A percentile compares a stretch with the other conserved stretches of the same genome.
phyloP scores from a whole-genome alignment of 64 coral and sea anemone genomes.

The Catalaphyllia jardinei region DNA sequence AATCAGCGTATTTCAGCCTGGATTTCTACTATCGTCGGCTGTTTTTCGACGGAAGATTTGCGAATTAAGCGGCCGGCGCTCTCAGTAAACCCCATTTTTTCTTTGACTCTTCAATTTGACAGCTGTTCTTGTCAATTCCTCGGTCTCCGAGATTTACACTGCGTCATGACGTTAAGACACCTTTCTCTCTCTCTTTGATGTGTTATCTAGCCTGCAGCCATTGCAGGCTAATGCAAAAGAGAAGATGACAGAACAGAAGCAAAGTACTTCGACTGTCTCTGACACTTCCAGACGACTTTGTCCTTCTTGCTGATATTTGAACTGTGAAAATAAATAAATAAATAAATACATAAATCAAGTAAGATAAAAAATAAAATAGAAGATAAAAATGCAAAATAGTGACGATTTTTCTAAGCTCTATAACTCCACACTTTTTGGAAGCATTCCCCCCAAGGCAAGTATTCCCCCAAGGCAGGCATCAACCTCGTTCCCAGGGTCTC shows the following conservation, averaged over 20 bases:
- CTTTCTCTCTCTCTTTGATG: background rate
- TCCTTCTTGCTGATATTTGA: background rate
- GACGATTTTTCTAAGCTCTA: too few species aligned
- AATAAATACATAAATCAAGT: too few species aligned
- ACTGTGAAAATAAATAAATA: background rate
- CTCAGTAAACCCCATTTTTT: background rate
- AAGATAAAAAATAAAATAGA: background rate
- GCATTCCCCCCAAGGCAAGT: too few species aligned
- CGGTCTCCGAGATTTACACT: background rate
- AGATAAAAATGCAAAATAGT: too few species aligned
- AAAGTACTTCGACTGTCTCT: background rate
- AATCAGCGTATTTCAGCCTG: background rate
- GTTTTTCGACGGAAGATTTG: background rate
- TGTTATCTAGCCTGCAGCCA: conserved; percentile 29
- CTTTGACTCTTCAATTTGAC: background rate
- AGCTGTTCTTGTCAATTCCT: background rate
- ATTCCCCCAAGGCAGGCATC: too few species aligned
- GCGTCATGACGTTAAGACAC: background rate
- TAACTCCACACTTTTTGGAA: too few species aligned
- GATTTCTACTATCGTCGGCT: background rate
- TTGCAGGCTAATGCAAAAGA: background rate
- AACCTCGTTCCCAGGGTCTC: too few species aligned
- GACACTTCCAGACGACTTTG: background rate
- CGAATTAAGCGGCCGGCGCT: background rate
- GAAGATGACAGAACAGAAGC: background rate